Conservation (phyloP, 1,140 invertebrate genomes). For the Aleiodes sp. region DNA sequence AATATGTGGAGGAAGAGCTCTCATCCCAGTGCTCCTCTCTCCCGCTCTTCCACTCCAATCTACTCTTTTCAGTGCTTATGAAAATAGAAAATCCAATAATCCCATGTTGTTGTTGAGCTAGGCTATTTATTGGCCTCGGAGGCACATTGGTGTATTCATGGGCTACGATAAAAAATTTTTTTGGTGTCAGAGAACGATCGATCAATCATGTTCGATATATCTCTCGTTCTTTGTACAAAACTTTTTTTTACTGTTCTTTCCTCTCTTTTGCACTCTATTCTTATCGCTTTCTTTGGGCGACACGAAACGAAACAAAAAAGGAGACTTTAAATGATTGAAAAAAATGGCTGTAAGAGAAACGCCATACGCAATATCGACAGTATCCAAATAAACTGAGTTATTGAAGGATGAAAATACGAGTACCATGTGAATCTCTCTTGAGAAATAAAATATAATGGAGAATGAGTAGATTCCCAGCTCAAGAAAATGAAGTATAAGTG, state of each 20-base stretch:
- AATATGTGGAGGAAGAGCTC: not conserved
- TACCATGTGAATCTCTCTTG: not conserved
- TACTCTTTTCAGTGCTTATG: constrained; percentile 23
- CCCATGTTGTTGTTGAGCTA: constrained; percentile 15
- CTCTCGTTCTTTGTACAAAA: not conserved
- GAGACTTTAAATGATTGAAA: not conserved
- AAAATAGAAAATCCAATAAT: constrained; percentile 36
- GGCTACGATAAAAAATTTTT: constrained; percentile 25
- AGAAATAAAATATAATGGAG: not conserved
- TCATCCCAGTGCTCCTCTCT: not conserved
- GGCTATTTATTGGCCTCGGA: constrained; percentile 23
- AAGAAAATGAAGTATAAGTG: too few relatives aligned
- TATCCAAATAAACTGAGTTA: not conserved
- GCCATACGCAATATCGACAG: not conserved
- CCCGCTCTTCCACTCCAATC: not conserved
- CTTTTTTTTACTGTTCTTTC: not conserved
- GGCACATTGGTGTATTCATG: not conserved
- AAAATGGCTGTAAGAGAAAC: not conserved
- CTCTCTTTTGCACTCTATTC: not conserved
- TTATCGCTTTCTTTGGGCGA: not conserved
- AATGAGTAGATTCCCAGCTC: too few relatives aligned
- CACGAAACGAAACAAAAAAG: not conserved
- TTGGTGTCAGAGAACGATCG: constrained; percentile 24
- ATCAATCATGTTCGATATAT: constrained; percentile 25
- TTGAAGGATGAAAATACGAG: constrained; percentile 3